Conservation (phyloP, 2,888 invertebrate genomes). For the Chesias legatella region DNA sequence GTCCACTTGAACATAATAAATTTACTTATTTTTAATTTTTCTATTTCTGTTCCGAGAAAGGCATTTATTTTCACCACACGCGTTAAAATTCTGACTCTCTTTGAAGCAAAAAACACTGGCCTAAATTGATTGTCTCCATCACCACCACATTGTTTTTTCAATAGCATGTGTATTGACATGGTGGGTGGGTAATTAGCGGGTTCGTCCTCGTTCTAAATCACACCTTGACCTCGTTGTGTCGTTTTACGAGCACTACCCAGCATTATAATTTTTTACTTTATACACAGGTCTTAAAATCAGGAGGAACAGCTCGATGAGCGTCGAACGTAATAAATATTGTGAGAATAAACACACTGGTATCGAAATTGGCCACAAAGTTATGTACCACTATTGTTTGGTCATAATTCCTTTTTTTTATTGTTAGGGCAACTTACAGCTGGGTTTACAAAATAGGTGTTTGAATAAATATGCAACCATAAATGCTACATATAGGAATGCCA, state of each 20-base stretch:
- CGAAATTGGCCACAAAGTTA: no score
- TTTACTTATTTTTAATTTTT: conserved; percentile 11
- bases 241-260: conserved; percentile 61
- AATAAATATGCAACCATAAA: no score
- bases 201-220: conserved; percentile 65
- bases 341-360: no score
- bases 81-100: conserved; percentile 18
- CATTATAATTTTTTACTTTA: conserved; percentile 60
- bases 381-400: no score
- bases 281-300: conserved; percentile 52
- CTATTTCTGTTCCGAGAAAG: conserved; percentile 22
- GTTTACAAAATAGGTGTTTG: no score
- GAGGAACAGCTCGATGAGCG: conserved; percentile 42
- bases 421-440: no score
- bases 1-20: background rate
- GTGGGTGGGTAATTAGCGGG: conserved; percentile 65
- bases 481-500: no score
- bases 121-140: conserved; percentile 37
- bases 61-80: conserved; percentile 24
- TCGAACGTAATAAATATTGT: conserved; percentile 30
- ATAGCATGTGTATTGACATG: conserved; percentile 46
- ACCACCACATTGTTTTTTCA: conserved; percentile 37
- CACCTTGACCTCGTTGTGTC: conserved; percentile 72
- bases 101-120: conserved; percentile 24
- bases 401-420: no score